Evolutionary conservation across 2,797 vertebrate genomes (phyloP).

Genomic region (Rhincodon typus): DNA sequence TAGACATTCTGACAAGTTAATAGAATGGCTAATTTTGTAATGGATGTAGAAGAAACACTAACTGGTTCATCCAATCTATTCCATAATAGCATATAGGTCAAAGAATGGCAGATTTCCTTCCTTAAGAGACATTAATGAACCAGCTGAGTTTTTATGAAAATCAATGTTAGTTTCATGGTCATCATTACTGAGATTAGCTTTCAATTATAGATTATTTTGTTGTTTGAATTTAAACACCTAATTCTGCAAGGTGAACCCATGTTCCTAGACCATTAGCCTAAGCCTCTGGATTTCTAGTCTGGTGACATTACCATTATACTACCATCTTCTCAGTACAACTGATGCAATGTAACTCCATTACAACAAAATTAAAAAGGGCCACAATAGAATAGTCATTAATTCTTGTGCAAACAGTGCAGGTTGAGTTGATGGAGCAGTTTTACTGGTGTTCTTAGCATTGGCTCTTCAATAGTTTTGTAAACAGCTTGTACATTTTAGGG

Average conservation of each 20-base stretch:
- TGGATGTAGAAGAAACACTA: background rate
- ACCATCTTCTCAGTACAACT: background rate
- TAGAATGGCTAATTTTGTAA: background rate
- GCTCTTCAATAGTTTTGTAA: background rate
- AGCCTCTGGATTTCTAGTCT: no score
- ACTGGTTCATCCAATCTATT: background rate
- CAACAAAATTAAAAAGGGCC: background rate
- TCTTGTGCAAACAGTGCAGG: background rate
- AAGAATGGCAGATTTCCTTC: no score
- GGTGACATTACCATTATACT: background rate
- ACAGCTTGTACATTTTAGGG: background rate
- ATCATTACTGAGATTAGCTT: no score
- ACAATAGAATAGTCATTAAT: background rate
- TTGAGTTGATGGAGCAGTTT: background rate
- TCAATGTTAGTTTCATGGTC: no score
- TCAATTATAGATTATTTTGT: no score
- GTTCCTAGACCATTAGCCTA: no score
- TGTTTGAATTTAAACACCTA: no score
- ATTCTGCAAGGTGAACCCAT: no score
- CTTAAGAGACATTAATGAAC: no score
- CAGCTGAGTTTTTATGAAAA: no score
- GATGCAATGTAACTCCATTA: background rate
- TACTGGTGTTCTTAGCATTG: background rate
- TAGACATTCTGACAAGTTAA: no score
- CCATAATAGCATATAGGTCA: no score